Evolutionary conservation across 2,888 invertebrate genomes (phyloP), one percentile per base, ranked within the genome.

Genomic region (Drosophila meridionalis): DNA sequence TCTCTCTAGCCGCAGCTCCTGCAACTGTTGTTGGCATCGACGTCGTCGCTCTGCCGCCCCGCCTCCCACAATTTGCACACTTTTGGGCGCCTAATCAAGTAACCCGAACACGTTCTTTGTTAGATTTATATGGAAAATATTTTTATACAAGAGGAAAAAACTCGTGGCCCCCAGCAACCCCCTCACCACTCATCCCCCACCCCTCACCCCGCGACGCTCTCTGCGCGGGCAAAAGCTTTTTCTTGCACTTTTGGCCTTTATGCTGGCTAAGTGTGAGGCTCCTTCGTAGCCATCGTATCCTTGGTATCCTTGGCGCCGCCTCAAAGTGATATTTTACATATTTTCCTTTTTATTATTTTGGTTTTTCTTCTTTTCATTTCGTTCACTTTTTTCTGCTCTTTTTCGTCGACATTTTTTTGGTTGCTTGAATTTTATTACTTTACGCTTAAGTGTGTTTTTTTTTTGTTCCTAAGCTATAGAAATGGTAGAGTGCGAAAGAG

Each of bases 51-150:
- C 67, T 52, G 66, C 20, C 58, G 30, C 59, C 69, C 36, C 42
- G 52, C 43, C 47, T 52, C 28, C 57, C 43, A 58, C 65, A 71
- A 75, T 82, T 82, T 75, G 82, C 82, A 68, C 76, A 81, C 71
- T 80, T 52, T 78, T 73, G 66, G 61, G 38, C 63, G 76, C 80
- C 84, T 86, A 89, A 90, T 90, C 90, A 91, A 90, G 83, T 83
- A 90, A 90, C 90, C 91, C 81, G 73, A 86, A 90, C 91, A 90
- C 90, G 90, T 90, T 82, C 86, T 73, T 87, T 91, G 82, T 89
- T 90, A 90, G 91, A 90, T 91, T 90, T 90, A 90, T 91, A 83
- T 85, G 78, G 90, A 87, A 90, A 90, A 90, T 90, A 90, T 88
- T 83, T 90, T 88, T 82, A 87, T 90, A 87, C 87, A 88, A 79